Evolutionary conservation across 2,888 invertebrate genomes (phyloP), one percentile per base, ranked within the genome.

Genomic region (Octonoba sinensis): DNA sequence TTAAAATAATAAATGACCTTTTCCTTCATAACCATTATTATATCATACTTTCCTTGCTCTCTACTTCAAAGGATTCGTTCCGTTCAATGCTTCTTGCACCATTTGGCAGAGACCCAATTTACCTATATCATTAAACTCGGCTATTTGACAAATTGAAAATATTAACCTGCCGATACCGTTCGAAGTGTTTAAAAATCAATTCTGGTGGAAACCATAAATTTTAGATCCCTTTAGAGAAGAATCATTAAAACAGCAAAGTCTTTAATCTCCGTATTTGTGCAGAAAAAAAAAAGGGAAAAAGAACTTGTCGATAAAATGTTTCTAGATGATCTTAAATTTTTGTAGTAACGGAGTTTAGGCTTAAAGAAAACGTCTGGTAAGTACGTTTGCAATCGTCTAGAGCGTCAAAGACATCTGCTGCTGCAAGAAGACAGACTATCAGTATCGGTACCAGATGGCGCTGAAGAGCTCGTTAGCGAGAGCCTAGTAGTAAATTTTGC

Each of bases 111-210:
- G 15, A 11, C 57, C 71, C 78, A 77, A 59, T 46, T 22, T 24
- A 65, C 22, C 46, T 77, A 18, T 64, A 24, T 44, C 46, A 20
- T 64, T 22, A 18, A 24, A 16, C 16, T 22, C 57, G 44, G 51
- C 44, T 66, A 54, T 60, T 79, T 73, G 79, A 73, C 67, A 73
- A 79, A 79, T 67, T 66, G 73, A 72, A 67, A 72, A 60, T 73
- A 78, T 65, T 66, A 72, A 51, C 47, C 69, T 81, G 79, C 66
- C 79, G 59, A 69, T 81, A 73, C 67, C 69, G 47, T 62, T 72
- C 67, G 67, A 72, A 67, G 72, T 73, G 74, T 81, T 73, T 81
- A 69, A 81, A 79, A 81, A 81, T 81, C 79, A 81, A 81, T 79
- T 73, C 66, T n/a, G 8, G 46, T 18, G 12, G 13, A 44, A 47